phyloP scores from a whole-genome alignment of 2,113 vertebrate species.

The Phrynocephalus versicolor region DNA sequence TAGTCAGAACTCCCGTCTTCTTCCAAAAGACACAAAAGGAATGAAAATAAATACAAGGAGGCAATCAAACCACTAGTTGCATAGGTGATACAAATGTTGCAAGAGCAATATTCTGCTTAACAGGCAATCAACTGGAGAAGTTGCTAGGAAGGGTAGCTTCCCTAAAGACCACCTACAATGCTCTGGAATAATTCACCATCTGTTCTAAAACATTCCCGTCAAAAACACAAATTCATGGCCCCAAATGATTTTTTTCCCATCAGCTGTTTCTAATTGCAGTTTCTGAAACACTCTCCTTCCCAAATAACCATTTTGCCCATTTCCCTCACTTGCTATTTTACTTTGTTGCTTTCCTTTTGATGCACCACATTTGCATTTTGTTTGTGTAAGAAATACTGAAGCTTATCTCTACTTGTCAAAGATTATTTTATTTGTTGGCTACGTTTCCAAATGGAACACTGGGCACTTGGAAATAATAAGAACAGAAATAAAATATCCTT shows the following conservation, averaged over 20 bases:
- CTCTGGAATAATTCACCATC: neutral
- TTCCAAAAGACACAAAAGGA: neutral
- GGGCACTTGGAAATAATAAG: conserved; percentile 28
- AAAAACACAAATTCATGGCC: neutral
- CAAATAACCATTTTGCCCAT: conserved; percentile 19
- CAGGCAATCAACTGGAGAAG: too few species aligned
- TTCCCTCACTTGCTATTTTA: neutral
- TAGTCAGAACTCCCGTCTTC: neutral
- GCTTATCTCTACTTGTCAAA: conserved; percentile 36
- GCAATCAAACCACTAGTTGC: too few species aligned
- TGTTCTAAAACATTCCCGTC: neutral
- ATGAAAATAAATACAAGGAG: neutral
- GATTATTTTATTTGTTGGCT: conserved; percentile 39
- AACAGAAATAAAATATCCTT: conserved; percentile 39
- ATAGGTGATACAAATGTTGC: too few species aligned
- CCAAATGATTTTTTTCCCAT: neutral
- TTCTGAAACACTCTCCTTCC: neutral
- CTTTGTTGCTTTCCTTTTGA: neutral
- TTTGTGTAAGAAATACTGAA: conserved; percentile 9
- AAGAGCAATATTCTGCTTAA: too few species aligned
- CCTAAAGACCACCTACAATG: neutral
- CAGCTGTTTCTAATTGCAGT: conserved; percentile 6
- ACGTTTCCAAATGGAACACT: conserved; percentile 32
- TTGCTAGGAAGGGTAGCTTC: too few species aligned
- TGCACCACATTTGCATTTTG: neutral